Conservation (phyloP, 2,113 vertebrate species). For the Chaenogobius annularis region DNA sequence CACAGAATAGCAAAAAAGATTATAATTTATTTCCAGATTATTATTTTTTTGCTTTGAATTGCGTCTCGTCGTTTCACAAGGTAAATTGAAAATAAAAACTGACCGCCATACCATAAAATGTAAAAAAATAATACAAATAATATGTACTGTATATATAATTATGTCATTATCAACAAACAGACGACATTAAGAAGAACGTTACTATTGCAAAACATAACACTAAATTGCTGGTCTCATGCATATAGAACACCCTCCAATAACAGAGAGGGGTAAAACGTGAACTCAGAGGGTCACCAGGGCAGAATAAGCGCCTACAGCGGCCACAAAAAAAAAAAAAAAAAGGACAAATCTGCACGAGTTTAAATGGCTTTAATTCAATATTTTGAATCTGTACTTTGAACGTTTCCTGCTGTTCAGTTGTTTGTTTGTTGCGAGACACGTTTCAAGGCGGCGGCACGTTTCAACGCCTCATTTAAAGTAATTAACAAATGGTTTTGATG, state of each 20-base stretch:
- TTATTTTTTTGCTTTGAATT: constrained; percentile 69
- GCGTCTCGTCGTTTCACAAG: constrained; percentile 80
- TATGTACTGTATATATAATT: constrained; percentile 84
- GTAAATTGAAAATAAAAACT: constrained; percentile 76
- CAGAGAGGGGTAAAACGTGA: constrained; percentile 77
- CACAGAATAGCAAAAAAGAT: constrained; percentile 71
- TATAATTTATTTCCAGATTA: constrained; percentile 80
- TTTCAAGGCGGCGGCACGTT: no score
- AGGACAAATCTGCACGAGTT: not conserved
- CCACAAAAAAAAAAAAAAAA: no score
- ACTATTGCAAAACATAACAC: constrained; percentile 77
- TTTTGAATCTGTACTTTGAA: no score
- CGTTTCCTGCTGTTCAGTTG: no score
- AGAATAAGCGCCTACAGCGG: constrained; percentile 73
- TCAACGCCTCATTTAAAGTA: no score
- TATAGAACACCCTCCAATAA: constrained; percentile 72
- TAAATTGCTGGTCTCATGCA: constrained; percentile 81
- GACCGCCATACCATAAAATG: constrained; percentile 83
- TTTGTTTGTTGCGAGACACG: no score
- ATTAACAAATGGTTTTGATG: no score
- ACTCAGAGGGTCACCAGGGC: constrained; percentile 76
- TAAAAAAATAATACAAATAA: constrained; percentile 87
- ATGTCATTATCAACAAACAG: constrained; percentile 82
- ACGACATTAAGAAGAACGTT: constrained; percentile 80
- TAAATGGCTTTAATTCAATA: not conserved